These are phyloP conservation scores for Steinernema carpocapsae DNA, from an alignment of 2,888 invertebrate species.

Conservation along the genomic window DNA sequence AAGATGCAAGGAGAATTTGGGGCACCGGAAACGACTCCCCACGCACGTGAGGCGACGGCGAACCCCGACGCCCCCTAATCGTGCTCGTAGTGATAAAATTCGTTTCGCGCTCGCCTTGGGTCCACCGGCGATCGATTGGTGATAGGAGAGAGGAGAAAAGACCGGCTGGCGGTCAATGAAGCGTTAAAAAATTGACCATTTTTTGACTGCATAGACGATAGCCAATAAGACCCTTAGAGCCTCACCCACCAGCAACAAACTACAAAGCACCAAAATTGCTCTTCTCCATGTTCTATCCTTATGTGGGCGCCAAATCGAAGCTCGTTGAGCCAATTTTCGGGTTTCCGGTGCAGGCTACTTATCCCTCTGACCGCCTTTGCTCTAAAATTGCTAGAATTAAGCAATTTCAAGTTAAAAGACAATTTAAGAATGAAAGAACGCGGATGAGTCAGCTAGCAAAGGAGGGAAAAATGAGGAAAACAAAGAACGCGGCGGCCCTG, in stretches of 20 bases:
- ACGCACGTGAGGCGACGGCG: slow-evolving; percentile 18
- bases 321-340: slow-evolving; percentile 5
- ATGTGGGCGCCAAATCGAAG: slow-evolving; percentile 3
- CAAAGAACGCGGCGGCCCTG: slow-evolving; percentile 26
- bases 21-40: slow-evolving; percentile 28
- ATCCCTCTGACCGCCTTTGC: neutral
- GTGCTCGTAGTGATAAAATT: slow-evolving; percentile 28
- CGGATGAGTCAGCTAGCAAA: neutral
- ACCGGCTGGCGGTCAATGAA: neutral
- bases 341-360: slow-evolving; percentile 20
- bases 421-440: too few species aligned
- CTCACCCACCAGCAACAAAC: too few species aligned
- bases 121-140: slow-evolving; percentile 24
- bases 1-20: slow-evolving; percentile 11
- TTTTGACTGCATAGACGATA: too few species aligned
- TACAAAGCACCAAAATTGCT: neutral
- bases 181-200: neutral
- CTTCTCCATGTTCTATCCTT: neutral
- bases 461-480: slow-evolving; percentile 18
- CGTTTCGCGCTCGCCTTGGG: neutral
- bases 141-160: neutral
- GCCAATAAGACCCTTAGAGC: too few species aligned
- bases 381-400: too few species aligned
- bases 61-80: slow-evolving; percentile 24
- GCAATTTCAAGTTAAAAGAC: too few species aligned